These are phyloP conservation scores for Clarias macrocephalus DNA, from an alignment of 2,113 vertebrate genomes.

Conservation along the genomic window DNA sequence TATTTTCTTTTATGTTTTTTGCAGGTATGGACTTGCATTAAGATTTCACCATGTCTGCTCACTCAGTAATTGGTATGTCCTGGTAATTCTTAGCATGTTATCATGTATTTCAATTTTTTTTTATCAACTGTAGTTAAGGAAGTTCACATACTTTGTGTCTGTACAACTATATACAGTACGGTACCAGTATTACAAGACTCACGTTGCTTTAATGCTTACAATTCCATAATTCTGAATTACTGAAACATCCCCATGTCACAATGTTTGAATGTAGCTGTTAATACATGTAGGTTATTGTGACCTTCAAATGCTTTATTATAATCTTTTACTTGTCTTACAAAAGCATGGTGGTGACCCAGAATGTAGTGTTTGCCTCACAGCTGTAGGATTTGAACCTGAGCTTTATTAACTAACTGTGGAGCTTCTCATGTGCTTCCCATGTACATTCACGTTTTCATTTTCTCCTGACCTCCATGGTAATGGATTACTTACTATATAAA, in stretches of 20 bases:
- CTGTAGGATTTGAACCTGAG: not conserved
- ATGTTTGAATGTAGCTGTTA: not conserved
- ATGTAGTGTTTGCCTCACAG: not conserved
- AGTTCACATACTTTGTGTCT: not conserved
- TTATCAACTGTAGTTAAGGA: not conserved
- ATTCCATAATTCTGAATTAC: not conserved
- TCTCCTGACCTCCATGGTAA: not conserved
- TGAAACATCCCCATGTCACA: not conserved
- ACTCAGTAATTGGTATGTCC: slow-evolving; percentile 73
- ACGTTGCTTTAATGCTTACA: not conserved
- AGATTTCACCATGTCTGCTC: slow-evolving; percentile 70
- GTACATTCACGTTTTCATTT: not conserved
- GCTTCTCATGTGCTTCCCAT: not conserved
- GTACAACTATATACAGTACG: not conserved
- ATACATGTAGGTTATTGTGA: not conserved
- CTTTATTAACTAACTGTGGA: not conserved
- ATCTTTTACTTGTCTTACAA: not conserved
- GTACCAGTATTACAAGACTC: not conserved
- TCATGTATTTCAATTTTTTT: slow-evolving; percentile 13
- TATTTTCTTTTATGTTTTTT: slow-evolving; percentile 19
- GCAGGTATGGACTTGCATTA: slow-evolving; percentile 73
- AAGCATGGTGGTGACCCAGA: not conserved
- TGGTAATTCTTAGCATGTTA: not conserved
- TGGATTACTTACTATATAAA: not conserved
- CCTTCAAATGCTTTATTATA: not conserved